Percentiles rank a stretch among this genome's conserved stretches.
Conservation (phyloP, 2,888 invertebrate species). For the Congeria kusceri region DNA sequence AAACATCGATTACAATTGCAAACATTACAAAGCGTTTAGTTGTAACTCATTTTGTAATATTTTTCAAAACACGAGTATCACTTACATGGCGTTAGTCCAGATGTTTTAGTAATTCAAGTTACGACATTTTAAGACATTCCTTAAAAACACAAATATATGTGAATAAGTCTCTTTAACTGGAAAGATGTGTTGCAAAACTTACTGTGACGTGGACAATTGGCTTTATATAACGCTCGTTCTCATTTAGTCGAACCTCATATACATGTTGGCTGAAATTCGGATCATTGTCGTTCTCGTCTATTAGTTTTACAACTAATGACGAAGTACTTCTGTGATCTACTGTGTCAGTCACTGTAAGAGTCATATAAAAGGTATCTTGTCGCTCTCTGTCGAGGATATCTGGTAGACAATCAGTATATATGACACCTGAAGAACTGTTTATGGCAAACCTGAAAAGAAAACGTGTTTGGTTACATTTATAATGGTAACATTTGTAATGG, state of each 20-base stretch:
- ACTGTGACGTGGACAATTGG: conserved; percentile 13
- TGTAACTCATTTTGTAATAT: too few relatives aligned
- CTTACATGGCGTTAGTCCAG: too few relatives aligned
- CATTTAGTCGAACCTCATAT: conserved; percentile 13
- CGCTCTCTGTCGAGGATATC: conserved; percentile 22
- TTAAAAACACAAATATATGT: too few relatives aligned
- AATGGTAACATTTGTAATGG: too few relatives aligned
- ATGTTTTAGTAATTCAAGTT: too few relatives aligned
- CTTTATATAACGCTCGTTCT: conserved; percentile 14
- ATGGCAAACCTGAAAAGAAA: conserved; percentile 18
- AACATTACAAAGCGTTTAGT: too few relatives aligned
- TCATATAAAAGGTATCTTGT: conserved; percentile 20
- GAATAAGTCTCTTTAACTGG: too few relatives aligned
- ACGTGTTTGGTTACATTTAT: too few relatives aligned
- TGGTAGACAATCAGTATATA: conserved; percentile 9
- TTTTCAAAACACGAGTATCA: too few relatives aligned
- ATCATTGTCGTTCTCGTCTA: conserved; percentile 36
- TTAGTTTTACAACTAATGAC: conserved; percentile 14
- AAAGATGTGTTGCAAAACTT: too few relatives aligned
- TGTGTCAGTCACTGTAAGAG: conserved; percentile 24
- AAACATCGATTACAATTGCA: too few relatives aligned
- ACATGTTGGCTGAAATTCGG: conserved; percentile 11
- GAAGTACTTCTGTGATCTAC: conserved; percentile 7
- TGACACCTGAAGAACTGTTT: conserved; percentile 2
- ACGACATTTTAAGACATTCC: too few relatives aligned